Evolutionary conservation across 2,888 invertebrate species (phyloP).

Genomic region (Plusia festucae): DNA sequence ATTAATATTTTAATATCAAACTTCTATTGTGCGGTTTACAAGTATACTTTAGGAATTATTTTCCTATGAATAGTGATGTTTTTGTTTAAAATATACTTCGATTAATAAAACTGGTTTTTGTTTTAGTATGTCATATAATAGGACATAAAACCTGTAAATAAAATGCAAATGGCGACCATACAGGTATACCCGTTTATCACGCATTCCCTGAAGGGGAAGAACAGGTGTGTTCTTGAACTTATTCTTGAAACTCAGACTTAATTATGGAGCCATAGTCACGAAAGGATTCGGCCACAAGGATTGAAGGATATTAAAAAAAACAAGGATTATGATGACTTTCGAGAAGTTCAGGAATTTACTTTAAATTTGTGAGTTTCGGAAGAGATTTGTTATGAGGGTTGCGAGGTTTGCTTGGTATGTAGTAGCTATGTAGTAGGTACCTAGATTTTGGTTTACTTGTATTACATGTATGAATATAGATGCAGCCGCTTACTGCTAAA

Average conservation of each 20-base stretch:
- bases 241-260: not conserved
- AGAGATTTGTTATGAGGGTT: too few relatives aligned
- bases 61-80: not conserved
- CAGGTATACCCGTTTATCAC: not conserved
- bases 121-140: not conserved
- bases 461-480: too few relatives aligned
- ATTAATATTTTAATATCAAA: constrained; percentile 5
- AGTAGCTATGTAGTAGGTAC: too few relatives aligned
- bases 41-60: not conserved
- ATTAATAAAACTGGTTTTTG: not conserved
- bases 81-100: not conserved
- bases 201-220: not conserved
- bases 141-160: not conserved
- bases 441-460: too few relatives aligned
- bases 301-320: not conserved
- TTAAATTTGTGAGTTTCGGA: too few relatives aligned
- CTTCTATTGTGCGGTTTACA: not conserved
- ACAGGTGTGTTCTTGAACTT: not conserved
- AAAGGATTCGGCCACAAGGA: not conserved
- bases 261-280: not conserved
- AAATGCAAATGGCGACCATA: not conserved
- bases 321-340: not conserved
- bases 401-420: too few relatives aligned
- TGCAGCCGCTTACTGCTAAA: too few relatives aligned
- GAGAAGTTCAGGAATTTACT: too few relatives aligned